These are phyloP conservation scores for Ochlodes sylvanus DNA, from an alignment of 2,888 invertebrate species.

Conservation along the genomic window DNA sequence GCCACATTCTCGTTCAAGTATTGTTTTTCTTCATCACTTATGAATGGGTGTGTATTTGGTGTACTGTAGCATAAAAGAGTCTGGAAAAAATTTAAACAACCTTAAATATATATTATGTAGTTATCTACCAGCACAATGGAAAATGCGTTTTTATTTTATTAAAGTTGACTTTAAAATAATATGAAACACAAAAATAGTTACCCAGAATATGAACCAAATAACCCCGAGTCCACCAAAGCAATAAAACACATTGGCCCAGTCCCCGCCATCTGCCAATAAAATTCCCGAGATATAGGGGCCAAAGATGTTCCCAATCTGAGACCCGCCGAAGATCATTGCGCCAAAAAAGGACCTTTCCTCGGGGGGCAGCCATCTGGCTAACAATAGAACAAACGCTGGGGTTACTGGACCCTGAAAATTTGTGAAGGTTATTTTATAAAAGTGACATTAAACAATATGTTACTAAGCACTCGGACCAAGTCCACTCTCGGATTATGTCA, in stretches of 20 bases:
- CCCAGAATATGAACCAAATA: constrained; percentile 82
- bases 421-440: constrained; percentile 18
- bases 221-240: constrained; percentile 82
- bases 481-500: no score
- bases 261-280: constrained; percentile 71
- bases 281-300: constrained; percentile 80
- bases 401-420: constrained; percentile 83
- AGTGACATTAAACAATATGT: no score
- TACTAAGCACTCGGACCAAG: no score
- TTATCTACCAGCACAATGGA: no score
- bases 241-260: constrained; percentile 85
- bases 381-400: constrained; percentile 85
- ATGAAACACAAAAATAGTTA: constrained; percentile 44
- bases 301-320: constrained; percentile 82
- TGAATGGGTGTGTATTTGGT: constrained; percentile 80
- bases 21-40: constrained; percentile 77
- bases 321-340: constrained; percentile 86
- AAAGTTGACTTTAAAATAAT: no score
- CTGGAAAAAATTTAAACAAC: constrained; percentile 51
- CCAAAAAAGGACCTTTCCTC: constrained; percentile 84
- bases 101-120: no score
- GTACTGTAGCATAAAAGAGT: constrained; percentile 76
- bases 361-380: constrained; percentile 86
- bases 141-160: no score
- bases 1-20: constrained; percentile 82